These are phyloP conservation scores for Notocelia uddmanniana DNA, from an alignment of 2,888 invertebrate genomes.

Conservation along the genomic window DNA sequence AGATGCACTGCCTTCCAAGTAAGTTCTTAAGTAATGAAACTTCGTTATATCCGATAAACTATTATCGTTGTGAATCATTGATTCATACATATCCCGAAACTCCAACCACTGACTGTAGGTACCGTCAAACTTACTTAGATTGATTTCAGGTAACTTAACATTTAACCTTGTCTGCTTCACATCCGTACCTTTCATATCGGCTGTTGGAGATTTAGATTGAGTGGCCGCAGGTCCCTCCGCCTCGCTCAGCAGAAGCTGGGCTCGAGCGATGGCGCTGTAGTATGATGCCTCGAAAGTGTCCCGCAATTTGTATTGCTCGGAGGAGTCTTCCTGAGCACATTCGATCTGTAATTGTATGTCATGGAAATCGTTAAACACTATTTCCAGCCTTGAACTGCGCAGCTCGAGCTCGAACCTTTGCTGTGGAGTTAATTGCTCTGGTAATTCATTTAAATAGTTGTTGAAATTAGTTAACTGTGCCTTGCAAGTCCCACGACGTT, in stretches of 20 bases:
- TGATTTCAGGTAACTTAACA: slow-evolving; percentile 12
- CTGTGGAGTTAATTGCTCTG: slow-evolving; percentile 7
- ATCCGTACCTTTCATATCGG: too few species aligned
- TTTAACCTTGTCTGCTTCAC: too few species aligned
- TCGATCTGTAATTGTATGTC: slow-evolving; percentile 23
- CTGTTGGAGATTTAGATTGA: too few species aligned
- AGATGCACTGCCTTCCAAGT: slow-evolving; percentile 21
- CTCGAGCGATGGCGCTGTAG: too few species aligned
- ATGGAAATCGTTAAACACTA: slow-evolving; percentile 19
- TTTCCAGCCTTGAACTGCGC: slow-evolving; percentile 16
- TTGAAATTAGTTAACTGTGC: slow-evolving; percentile 28
- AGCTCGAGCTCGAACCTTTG: slow-evolving; percentile 20
- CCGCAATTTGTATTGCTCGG: too few species aligned
- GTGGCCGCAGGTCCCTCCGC: too few species aligned
- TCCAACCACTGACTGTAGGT: slow-evolving; percentile 22
- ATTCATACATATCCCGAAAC: slow-evolving; percentile 20
- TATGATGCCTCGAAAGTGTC: too few species aligned
- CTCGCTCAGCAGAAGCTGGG: too few species aligned
- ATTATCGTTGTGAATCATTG: slow-evolving; percentile 10
- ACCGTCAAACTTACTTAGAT: slow-evolving; percentile 17
- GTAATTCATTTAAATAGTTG: slow-evolving; percentile 9
- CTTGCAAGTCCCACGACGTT: slow-evolving; percentile 23
- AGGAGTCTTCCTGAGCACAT: too few species aligned
- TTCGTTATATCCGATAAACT: slow-evolving; percentile 21
- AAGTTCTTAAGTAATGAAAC: slow-evolving; percentile 8